Evolutionary conservation across 2,797 vertebrate species (phyloP).

Genomic region (Gymnothorax reevesii): DNA sequence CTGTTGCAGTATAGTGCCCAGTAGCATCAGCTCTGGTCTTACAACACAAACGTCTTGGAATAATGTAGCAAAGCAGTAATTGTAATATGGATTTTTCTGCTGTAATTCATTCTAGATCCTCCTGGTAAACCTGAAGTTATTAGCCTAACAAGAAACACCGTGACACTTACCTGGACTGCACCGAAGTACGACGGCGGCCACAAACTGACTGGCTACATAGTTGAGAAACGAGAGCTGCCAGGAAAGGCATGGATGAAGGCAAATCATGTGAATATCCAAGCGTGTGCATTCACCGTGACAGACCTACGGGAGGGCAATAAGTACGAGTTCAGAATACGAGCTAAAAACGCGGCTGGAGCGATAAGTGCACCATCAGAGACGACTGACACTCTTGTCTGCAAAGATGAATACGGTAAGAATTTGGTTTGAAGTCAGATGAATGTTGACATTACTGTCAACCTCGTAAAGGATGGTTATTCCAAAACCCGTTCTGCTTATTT

Average conservation of each 20-base stretch:
- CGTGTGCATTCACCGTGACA: constrained; percentile 91
- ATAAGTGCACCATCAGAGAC: constrained; percentile 91
- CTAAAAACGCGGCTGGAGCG: constrained; percentile 93
- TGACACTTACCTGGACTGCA: constrained; percentile 94
- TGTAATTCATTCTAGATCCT: constrained; percentile 78
- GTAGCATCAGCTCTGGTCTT: too few species aligned
- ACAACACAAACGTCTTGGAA: too few species aligned
- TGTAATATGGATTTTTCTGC: not conserved
- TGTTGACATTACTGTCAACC: not conserved
- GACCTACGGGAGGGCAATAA: constrained; percentile 89
- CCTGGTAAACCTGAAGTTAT: constrained; percentile 98
- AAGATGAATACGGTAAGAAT: constrained; percentile 92
- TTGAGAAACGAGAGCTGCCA: constrained; percentile 91
- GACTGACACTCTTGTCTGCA: constrained; percentile 89
- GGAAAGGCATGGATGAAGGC: constrained; percentile 93
- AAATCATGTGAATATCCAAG: constrained; percentile 92
- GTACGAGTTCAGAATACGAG: constrained; percentile 94
- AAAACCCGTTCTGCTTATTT: constrained; percentile 38
- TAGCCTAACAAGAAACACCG: constrained; percentile 87
- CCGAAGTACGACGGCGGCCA: constrained; percentile 97
- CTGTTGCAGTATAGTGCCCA: too few species aligned
- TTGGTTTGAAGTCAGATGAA: not conserved
- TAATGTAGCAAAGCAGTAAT: too few species aligned
- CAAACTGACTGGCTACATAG: constrained; percentile 91
- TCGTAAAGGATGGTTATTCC: not conserved